Base-by-base conservation (phyloP, 2,797 vertebrate species). In the Tenualosa ilisha region DNA sequence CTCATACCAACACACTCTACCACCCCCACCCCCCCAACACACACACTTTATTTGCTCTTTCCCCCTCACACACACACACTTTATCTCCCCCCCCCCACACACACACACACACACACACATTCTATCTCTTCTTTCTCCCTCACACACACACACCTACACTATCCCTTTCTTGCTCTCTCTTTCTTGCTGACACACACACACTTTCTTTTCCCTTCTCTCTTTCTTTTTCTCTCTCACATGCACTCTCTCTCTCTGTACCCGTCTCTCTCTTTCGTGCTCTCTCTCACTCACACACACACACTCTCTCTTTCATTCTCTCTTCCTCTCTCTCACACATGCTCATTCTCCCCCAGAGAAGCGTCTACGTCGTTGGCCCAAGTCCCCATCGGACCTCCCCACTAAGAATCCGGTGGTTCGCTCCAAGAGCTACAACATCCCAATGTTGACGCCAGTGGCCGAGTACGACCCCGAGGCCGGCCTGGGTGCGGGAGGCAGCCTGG, bases 371-470 rank as follows among this genome's bases (percentile, higher is more conserved):
- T 91, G 92, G 88, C 93, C 95, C 2, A 97, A 94, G 86, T 90
- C 95, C 0, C 92, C 93, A 0, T 92, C 93, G 0, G 95, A 95
- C 13, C 43, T 94, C 79, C 91, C 96, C 0, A 88, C 93, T 31
- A 99, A 98, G 94, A 98, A 97, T 89, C 97, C 94, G 0, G 98
- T 99, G 89, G 96, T 98, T 24, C 96, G 97, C 0, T 99, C 98
- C 0, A 97, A 98, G 93, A 99, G 98, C 94, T 99, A 99, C 95
- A 99, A 99, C 89, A 95, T 98, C 0, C 97, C 97, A 0, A 92
- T 98, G n/a, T 95, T 99, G 90, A 98, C 97, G 0, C 98, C 98
- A 0, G 96, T 99, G 88, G 97, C 93, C 0, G 98, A 99, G 92
- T 96, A 97, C 0, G 97, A 98, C 79, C 90, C 0, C 4, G 96